Conservation (phyloP, 2,797 vertebrate genomes). For the Myotis pilosus region DNA sequence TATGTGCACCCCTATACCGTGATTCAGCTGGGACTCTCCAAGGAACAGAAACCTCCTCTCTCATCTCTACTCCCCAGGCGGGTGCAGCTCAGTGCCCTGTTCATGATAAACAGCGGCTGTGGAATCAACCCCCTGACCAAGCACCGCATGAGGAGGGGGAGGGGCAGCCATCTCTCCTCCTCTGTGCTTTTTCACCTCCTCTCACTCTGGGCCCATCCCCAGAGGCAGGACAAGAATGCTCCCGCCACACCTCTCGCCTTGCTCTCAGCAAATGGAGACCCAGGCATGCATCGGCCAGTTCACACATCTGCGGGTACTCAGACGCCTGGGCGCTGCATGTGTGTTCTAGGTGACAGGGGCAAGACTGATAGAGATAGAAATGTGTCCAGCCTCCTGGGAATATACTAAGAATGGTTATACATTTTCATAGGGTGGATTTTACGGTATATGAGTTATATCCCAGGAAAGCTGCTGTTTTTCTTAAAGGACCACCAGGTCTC, state of each 20-base stretch:
- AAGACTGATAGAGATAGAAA: background rate
- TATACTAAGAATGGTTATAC: background rate
- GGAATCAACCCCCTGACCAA: background rate
- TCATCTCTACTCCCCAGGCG: background rate
- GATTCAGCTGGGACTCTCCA: background rate
- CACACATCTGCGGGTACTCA: background rate
- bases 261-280: background rate
- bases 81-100: background rate
- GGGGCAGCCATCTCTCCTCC: background rate
- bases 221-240: background rate
- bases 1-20: background rate
- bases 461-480: background rate
- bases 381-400: background rate
- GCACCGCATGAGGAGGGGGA: background rate
- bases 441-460: background rate
- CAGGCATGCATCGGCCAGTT: background rate
- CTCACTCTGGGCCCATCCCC: background rate
- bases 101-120: background rate
- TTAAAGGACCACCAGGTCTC: background rate
- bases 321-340: background rate
- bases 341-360: background rate
- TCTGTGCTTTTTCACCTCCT: background rate
- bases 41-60: background rate
- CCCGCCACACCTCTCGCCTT: background rate
- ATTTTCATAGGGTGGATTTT: background rate